phyloP scores from a whole-genome alignment of 2,888 invertebrate genomes.

The Lydus trimaculatus region DNA sequence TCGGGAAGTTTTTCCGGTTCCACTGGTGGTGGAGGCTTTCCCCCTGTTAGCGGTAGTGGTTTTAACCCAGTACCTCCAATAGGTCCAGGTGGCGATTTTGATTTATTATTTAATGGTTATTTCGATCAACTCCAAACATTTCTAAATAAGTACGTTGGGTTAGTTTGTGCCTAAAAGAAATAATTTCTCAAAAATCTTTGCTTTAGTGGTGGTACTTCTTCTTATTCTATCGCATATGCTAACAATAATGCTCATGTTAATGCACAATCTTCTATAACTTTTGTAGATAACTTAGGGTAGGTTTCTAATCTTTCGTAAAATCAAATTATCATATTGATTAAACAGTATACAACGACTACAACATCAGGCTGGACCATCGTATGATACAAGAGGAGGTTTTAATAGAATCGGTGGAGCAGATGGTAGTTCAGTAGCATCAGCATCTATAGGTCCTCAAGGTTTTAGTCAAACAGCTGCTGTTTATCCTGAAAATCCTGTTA shows the following conservation, averaged over 20 bases:
- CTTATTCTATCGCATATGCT: constrained; percentile 47
- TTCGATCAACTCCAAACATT: constrained; percentile 47
- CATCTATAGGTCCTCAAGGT: constrained; percentile 64
- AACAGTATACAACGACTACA: constrained; percentile 22
- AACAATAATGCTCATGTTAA: constrained; percentile 41
- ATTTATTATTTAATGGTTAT: constrained; percentile 38
- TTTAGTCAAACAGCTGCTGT: constrained; percentile 67
- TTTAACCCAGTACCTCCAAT: neutral
- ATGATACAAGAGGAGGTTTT: constrained; percentile 15
- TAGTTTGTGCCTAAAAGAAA: constrained; percentile 10
- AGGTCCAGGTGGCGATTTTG: constrained; percentile 36
- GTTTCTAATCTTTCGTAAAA: constrained; percentile 16
- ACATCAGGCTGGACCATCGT: neutral
- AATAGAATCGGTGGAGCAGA: constrained; percentile 21
- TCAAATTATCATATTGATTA: constrained; percentile 13
- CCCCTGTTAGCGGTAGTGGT: neutral
- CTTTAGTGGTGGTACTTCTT: constrained; percentile 42
- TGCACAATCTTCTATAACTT: constrained; percentile 48
- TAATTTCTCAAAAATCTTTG: constrained; percentile 13
- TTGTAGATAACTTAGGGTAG: constrained; percentile 32
- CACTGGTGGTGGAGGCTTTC: constrained; percentile 25
- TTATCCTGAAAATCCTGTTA: constrained; percentile 69
- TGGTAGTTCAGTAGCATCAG: constrained; percentile 64
- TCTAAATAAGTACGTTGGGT: constrained; percentile 48
- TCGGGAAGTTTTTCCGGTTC: constrained; percentile 44